phyloP scores from a whole-genome alignment of 2,113 vertebrate species.

The Lontra canadensis region DNA sequence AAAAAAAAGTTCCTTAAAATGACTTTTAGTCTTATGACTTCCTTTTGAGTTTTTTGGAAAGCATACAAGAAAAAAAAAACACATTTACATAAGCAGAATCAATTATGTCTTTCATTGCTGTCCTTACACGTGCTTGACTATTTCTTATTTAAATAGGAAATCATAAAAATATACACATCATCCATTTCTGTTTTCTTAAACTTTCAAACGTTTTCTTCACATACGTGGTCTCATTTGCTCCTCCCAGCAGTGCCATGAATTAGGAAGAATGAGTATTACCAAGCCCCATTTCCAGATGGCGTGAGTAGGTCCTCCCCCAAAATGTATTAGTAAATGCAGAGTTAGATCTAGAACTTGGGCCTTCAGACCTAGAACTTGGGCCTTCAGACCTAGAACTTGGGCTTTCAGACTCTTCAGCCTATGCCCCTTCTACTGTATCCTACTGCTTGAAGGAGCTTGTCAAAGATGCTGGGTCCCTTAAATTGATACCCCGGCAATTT shows the following conservation, averaged over 20 bases:
- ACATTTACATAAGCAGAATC: conserved; percentile 78
- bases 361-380: neutral
- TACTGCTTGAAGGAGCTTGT: neutral
- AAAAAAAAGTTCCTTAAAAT: conserved; percentile 71
- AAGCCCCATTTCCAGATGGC: neutral
- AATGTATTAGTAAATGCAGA: neutral
- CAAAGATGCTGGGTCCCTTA: neutral
- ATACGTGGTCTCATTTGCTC: neutral
- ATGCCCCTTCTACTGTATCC: neutral
- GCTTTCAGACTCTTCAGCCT: neutral
- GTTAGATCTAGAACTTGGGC: neutral
- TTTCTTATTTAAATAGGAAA: conserved; percentile 62
- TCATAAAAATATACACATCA: conserved; percentile 46
- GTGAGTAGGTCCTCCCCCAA: neutral
- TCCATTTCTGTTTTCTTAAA: conserved; percentile 62
- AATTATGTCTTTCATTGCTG: conserved; percentile 68
- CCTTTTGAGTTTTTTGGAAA: conserved; percentile 73
- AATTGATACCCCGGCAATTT: neutral
- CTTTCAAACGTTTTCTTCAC: conserved; percentile 55
- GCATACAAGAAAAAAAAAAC: conserved; percentile 70
- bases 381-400: neutral
- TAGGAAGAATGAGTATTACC: neutral
- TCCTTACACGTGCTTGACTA: conserved; percentile 61
- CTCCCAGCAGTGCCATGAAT: neutral
- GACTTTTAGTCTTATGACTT: conserved; percentile 76